Percentiles rank a stretch among this genome's conserved stretches.
Conservation (phyloP, 37 sponge, comb jelly and placozoan species). For the Spongilla lacustris region DNA sequence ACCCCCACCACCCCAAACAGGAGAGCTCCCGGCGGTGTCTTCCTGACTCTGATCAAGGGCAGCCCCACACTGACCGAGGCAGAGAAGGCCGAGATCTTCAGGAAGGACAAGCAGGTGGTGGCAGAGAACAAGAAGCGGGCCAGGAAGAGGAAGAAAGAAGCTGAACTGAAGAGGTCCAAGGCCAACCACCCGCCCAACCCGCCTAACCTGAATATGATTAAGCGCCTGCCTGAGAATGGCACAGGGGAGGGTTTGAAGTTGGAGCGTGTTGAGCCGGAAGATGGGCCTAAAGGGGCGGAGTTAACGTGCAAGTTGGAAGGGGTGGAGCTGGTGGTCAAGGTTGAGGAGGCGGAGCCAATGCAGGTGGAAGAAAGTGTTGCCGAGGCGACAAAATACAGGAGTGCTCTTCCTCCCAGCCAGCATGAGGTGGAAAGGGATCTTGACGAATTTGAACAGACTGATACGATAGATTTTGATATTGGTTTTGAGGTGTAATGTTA, state of each 20-base stretch:
- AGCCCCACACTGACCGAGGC: constrained; percentile 6
- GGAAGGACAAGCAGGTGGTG: background rate
- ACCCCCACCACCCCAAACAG: background rate
- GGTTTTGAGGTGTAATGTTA: background rate
- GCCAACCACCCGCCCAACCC: background rate
- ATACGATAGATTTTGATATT: background rate
- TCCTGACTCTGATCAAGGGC: constrained; percentile 48
- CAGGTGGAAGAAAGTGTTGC: background rate
- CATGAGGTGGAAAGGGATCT: background rate
- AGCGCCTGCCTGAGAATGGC: background rate
- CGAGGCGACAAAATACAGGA: too few relatives aligned
- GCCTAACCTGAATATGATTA: background rate
- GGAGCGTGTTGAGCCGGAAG: background rate
- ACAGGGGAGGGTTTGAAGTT: background rate
- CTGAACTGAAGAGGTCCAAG: background rate
- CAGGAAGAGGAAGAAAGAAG: constrained; percentile 2
- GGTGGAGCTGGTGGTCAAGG: background rate
- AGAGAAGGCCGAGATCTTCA: constrained; percentile 34
- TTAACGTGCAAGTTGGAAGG: background rate
- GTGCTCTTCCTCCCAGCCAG: background rate
- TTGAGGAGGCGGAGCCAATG: background rate
- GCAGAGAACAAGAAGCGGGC: background rate
- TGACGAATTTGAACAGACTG: background rate
- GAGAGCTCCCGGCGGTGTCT: constrained; percentile 60
- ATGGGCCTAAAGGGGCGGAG: background rate